Evolutionary conservation across 2,888 invertebrate genomes (phyloP).

Genomic region (Serripes groenlandicus): DNA sequence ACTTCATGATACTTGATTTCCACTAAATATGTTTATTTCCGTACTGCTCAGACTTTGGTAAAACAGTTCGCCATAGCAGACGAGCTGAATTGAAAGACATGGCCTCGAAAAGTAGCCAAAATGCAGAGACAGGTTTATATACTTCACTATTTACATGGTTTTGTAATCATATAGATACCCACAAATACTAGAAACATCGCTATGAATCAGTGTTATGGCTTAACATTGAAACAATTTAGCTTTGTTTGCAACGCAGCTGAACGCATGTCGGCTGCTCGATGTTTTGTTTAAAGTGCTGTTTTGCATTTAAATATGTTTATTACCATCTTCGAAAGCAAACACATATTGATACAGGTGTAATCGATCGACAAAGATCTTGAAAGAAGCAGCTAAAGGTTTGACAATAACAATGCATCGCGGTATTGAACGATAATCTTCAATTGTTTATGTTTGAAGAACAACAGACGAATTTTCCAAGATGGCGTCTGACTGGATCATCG

Average conservation of each 20-base stretch:
- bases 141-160: neutral
- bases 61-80: constrained; percentile 67
- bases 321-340: no score
- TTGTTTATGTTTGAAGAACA: constrained; percentile 5
- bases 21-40: constrained; percentile 11
- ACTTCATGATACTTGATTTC: no score
- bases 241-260: neutral
- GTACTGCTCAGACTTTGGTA: constrained; percentile 42
- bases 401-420: no score
- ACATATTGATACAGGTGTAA: no score
- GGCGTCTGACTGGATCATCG: constrained; percentile 53
- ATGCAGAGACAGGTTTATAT: constrained; percentile 4
- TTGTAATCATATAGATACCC: no score
- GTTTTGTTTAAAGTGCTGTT: neutral
- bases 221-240: no score
- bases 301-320: no score
- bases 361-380: no score
- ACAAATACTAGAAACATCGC: no score
- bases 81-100: constrained; percentile 68
- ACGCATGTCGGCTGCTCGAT: constrained; percentile 26
- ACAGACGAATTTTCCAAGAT: constrained; percentile 69
- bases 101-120: constrained; percentile 11
- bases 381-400: no score
- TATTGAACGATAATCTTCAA: no score
- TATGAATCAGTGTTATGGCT: no score